These are phyloP conservation scores for Himalopsyche japonica DNA, from an alignment of 2,888 invertebrate species.

Conservation along the genomic window DNA sequence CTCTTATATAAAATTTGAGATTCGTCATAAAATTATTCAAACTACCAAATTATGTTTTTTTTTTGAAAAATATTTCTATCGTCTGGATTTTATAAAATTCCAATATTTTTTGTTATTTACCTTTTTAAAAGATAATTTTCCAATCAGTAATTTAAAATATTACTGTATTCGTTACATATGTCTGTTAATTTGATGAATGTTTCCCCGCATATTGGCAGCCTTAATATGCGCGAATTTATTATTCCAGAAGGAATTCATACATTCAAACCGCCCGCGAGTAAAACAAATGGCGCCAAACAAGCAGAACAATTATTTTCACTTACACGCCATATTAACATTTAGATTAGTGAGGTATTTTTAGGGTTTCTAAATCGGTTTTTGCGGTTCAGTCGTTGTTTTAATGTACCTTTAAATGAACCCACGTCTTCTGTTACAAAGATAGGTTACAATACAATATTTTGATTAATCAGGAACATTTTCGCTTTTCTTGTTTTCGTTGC, in stretches of 20 bases:
- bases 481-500: no score
- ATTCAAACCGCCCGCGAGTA: not conserved
- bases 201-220: not conserved
- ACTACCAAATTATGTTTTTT: no score
- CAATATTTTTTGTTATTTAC: no score
- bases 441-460: not conserved
- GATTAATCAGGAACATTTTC: no score
- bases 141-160: no score
- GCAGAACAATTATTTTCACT: constrained; percentile 27
- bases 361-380: not conserved
- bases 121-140: no score
- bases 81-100: no score
- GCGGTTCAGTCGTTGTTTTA: not conserved
- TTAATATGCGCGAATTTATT: not conserved
- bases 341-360: constrained; percentile 19
- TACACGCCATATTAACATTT: constrained; percentile 34
- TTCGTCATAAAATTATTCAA: no score
- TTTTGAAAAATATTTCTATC: no score
- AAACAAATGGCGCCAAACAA: not conserved
- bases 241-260: not conserved
- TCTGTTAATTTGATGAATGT: no score
- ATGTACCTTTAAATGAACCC: not conserved
- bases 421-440: not conserved
- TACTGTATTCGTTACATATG: not conserved
- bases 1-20: no score